Evolutionary conservation across 2,888 invertebrate genomes (phyloP), one percentile per base, ranked within the genome.

Genomic region (Drosophila neonasuta): DNA sequence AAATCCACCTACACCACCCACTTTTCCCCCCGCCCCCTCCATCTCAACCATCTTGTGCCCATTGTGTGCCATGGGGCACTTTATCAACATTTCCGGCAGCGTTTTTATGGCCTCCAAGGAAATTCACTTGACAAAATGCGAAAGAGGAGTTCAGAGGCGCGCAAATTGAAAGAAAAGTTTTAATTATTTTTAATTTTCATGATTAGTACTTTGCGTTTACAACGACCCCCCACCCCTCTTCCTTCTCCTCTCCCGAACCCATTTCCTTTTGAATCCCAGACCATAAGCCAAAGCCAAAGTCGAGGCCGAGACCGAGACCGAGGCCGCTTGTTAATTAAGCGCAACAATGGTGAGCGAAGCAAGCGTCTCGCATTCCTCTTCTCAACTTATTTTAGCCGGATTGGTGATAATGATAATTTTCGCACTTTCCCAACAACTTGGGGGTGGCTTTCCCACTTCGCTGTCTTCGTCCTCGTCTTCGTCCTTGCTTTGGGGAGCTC

Each of bases 121-220:
- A 80, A 76, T 80, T 70, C 56, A 69, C 66, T 77, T 67, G 68
- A 74, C 77, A 74, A 77, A 66, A 66, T 24, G 68, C 45, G 54
- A 45, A 52, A 20, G 59, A 49, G 8, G 46, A 17, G 54, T 20
- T 32, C 44, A 34, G 24, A 52, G 57, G 45, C 54, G 32, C 48
- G 66, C 65, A 83, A 83, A 86, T 83, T 83, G 80, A 81, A 86
- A 79, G 80, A 84, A 79, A 82, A 88, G 82, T 88, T 88, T 88
- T 88, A 88, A 88, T 88, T 88, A 88, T 88, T 88, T 88, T 88
- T 88, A 88, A 88, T 88, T 88, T 88, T 88, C 87, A 85, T 87
- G 87, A 88, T 88, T 88, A 87, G 88, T 88, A 84, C 88, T 88
- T 81, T 74, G 77, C 77, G 80, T 83, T 81, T 83, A 83, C 78